Evolutionary conservation across 1,140 invertebrate genomes (phyloP), one percentile per base, ranked within the genome.

Genomic region (Camponotus pennsylvanicus): DNA sequence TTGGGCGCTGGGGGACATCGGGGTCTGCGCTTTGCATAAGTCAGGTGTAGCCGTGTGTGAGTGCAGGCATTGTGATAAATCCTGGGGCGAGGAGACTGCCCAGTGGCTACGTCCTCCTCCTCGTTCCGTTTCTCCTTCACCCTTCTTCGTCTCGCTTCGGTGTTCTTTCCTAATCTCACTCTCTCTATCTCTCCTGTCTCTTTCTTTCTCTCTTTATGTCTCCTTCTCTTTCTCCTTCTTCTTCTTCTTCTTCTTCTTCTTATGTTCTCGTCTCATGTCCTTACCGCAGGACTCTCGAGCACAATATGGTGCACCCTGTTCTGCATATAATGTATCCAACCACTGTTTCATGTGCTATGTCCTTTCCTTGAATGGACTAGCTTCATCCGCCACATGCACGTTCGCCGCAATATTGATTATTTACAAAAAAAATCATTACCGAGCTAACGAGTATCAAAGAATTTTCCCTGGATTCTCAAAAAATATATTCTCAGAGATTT

Each of bases 271-370:
- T 61, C 84, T 85, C 79, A 13, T 61, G 40, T 83, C 69, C 27
- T 83, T 73, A 73, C 79, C 55, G 42, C 79, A 55, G 59, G 78
- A 89, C 75, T 79, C 88, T 86, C 87, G 82, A 84, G 92, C 89
- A 89, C 92, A 92, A 89, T 92, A 93, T 91, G 92, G 93, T 94
- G 93, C 92, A 93, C 92, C 92, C 94, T 95, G 91, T 91, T 95
- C 94, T 95, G 94, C 94, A 95, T 95, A 95, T 95, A 95, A 95
- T 95, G 94, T 93, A 92, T 88, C 91, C 90, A 90, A 89, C 92
- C 90, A 92, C 92, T 90, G 92, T 86, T 83, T 86, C 84, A 45
- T 55, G 34, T 37, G 32, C 55, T 27, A 18, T 13, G 18, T 37
- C 61, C 15, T 9, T 52, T 8, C n/a, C 63, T 57, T 49, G 15